Percentiles rank a stretch among this genome's conserved stretches.
Conservation (phyloP, 1,140 invertebrate species). For the Zeugodacus cucurbitae region DNA sequence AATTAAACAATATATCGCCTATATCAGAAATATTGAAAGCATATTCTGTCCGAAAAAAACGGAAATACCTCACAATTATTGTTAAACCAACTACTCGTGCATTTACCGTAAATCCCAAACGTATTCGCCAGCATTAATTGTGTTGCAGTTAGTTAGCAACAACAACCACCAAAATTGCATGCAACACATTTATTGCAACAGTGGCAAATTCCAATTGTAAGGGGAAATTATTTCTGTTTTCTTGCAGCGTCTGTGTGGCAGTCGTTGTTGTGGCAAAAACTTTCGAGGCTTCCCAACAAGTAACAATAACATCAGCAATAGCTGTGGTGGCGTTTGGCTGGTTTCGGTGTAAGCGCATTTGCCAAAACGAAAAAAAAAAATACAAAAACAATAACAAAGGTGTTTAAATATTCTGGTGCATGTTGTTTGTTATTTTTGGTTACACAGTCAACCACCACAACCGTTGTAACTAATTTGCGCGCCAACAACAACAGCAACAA, state of each 20-base stretch:
- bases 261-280: neutral
- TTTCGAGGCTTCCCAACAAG: neutral
- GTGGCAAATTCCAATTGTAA: neutral
- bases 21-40: too few species aligned
- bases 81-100: neutral
- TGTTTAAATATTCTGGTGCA: neutral
- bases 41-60: too few species aligned
- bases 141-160: neutral
- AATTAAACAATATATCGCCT: too few species aligned
- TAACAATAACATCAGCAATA: neutral
- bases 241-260: neutral
- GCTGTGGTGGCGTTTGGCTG: neutral
- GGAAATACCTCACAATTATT: neutral
- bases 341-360: neutral
- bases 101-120: neutral
- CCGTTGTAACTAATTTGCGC: neutral
- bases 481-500: neutral
- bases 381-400: neutral
- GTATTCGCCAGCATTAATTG: neutral
- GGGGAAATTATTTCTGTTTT: neutral
- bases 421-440: neutral
- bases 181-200: neutral
- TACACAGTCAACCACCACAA: neutral
- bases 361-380: too few species aligned
- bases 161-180: neutral